Evolutionary conservation across 2,113 vertebrate species (phyloP), one percentile per base, ranked within the genome.

Genomic region (Scalopus aquaticus): DNA sequence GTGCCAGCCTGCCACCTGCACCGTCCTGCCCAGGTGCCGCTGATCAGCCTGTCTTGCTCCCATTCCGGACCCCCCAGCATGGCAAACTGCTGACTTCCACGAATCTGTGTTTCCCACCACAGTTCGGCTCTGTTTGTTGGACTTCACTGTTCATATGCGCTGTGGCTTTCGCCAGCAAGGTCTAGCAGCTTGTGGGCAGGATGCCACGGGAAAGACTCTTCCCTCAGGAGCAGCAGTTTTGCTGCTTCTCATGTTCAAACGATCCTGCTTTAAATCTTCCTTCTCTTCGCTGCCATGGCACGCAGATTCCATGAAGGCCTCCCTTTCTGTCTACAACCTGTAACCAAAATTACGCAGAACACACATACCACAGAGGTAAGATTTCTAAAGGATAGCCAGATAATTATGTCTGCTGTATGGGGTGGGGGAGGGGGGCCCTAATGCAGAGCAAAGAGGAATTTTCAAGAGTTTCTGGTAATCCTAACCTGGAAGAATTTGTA

Each of bases 181-280:
- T 91, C 90, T 51, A 91, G 76, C 92, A 94, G 93, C 67, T 88
- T 96, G 95, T 70, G 90, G 97, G 96, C 95, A 94, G 70, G 35
- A 13, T 87, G 96, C 96, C 95, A 95, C 1, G 11, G 90, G 82
- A 92, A 93, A 96, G 78, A 90, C 91, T 79, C 28, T 89, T 96
- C 95, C 91, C 95, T 46, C 76, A 83, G 87, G 95, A 96, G 93
- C 79, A 89, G 70, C 39, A 37, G 79, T 93, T 97, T 90, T 85
- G 89, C 88, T 91, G 74, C 72, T 89, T 91, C 95, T 96, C 51
- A 72, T 91, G 96, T 96, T 96, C 82, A 93, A 93, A 67, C 86
- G 64, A 94, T 91, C 83, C 76, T 95, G 64, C 54, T 96, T 96
- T 90, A 91, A 95, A 87, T 95, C 86, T 78, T 65, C 51, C 83